phyloP scores from a whole-genome alignment of 2,113 vertebrate genomes.

The Pseudorectes ferrugineus region DNA sequence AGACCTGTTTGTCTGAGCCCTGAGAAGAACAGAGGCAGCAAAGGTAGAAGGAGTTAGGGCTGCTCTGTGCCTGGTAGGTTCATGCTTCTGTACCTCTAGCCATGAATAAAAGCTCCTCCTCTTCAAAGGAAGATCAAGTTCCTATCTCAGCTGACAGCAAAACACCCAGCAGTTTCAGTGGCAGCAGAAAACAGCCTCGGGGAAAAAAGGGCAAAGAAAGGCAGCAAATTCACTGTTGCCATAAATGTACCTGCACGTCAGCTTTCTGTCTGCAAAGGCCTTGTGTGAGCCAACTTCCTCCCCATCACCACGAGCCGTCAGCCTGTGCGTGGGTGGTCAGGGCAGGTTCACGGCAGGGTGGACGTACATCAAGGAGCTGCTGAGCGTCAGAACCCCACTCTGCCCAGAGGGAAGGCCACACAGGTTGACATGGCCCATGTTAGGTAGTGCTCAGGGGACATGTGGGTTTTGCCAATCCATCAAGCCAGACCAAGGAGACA shows the following conservation, averaged over 20 bases:
- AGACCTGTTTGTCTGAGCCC: not conserved
- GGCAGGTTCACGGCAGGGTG: fast-evolving
- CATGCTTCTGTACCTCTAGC: not conserved
- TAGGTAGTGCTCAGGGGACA: not conserved
- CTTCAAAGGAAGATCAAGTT: not conserved
- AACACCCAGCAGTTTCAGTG: not conserved
- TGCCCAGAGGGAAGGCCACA: not conserved
- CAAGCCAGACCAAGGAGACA: not conserved
- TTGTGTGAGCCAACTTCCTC: not conserved
- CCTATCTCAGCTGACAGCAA: not conserved
- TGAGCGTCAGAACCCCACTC: not conserved
- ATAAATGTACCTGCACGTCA: not conserved
- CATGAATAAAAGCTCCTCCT: fast-evolving
- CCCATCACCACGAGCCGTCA: fast-evolving
- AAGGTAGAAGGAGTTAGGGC: not conserved
- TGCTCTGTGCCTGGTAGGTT: not conserved
- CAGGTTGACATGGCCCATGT: not conserved
- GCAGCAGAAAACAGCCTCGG: not conserved
- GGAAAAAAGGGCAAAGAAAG: not conserved
- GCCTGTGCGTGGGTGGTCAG: not conserved
- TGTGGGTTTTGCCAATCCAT: not conserved
- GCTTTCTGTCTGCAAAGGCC: not conserved
- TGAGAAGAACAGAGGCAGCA: not conserved
- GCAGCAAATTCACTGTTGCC: not conserved
- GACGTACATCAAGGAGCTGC: fast-evolving